Conservation (phyloP, 1,140 invertebrate genomes). For the Glomeris maerens region DNA sequence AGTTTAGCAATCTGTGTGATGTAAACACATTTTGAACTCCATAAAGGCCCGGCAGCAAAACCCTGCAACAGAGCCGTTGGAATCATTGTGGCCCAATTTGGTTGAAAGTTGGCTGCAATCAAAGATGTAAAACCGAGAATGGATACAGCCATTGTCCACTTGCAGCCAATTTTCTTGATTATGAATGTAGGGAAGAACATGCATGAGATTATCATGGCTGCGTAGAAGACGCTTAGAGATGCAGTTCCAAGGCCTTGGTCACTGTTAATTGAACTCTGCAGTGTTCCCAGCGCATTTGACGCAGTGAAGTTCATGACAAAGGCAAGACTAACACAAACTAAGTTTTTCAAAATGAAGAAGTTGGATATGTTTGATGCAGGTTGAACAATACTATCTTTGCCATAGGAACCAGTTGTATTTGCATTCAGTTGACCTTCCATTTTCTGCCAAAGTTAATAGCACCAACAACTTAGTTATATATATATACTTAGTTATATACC, state of each 20-base stretch:
- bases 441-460: no score
- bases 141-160: conserved; percentile 29
- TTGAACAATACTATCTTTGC: no score
- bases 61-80: conserved; percentile 33
- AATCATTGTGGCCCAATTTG: conserved; percentile 23
- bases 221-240: conserved; percentile 24
- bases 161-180: conserved; percentile 26
- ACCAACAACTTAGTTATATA: no score
- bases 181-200: conserved; percentile 16
- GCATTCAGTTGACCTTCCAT: no score
- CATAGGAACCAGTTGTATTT: no score
- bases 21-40: conserved; percentile 38
- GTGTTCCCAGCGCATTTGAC: conserved; percentile 74
- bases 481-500: no score
- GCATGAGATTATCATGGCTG: conserved; percentile 20
- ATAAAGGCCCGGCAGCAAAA: conserved; percentile 34
- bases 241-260: conserved; percentile 18
- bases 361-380: no score
- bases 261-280: conserved; percentile 39
- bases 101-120: conserved; percentile 31
- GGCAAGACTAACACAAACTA: conserved; percentile 64
- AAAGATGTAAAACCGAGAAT: conserved; percentile 30
- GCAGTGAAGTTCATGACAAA: conserved; percentile 90
- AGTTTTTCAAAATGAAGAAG: conserved; percentile 75
- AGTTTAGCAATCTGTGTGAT: no score